A percentile compares a stretch with the other conserved stretches of the same genome.
These are phyloP conservation scores for Takifugu rubripes DNA, from an alignment of 2,797 vertebrate species.

Conservation along the genomic window DNA sequence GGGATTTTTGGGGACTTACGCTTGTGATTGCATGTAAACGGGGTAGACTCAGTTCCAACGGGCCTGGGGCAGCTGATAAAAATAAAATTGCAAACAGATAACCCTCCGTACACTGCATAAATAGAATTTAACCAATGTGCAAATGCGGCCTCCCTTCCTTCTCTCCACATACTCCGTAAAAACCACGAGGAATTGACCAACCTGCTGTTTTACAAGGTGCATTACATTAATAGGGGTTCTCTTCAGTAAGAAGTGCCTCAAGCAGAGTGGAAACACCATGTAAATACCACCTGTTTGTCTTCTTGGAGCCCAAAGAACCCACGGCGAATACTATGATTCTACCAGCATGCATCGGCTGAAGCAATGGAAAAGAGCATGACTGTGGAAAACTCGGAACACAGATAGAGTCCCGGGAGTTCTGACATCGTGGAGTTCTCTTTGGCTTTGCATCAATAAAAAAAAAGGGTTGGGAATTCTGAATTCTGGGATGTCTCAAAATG, in stretches of 20 bases:
- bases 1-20: background rate
- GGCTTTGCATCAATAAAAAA: too few relatives aligned
- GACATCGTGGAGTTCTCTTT: too few relatives aligned
- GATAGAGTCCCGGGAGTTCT: too few relatives aligned
- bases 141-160: slow-evolving; percentile 1
- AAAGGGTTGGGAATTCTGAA: too few relatives aligned
- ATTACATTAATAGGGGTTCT: slow-evolving; percentile 47
- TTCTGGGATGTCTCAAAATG: too few relatives aligned
- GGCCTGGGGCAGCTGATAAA: background rate
- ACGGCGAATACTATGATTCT: slow-evolving; percentile 18
- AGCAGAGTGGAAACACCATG: slow-evolving; percentile 50
- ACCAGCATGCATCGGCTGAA: too few relatives aligned
- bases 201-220: slow-evolving; percentile 45
- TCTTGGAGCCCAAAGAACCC: slow-evolving; percentile 43
- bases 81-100: background rate
- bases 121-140: slow-evolving; percentile 4
- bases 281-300: slow-evolving; percentile 19
- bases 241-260: slow-evolving; percentile 45
- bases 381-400: too few relatives aligned
- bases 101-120: background rate
- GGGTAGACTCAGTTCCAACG: background rate
- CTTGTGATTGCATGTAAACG: background rate
- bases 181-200: slow-evolving; percentile 13
- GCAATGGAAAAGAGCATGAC: too few relatives aligned
- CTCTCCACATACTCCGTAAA: slow-evolving; percentile 8